Percentiles rank a stretch among this genome's conserved stretches.
Evolutionary conservation across 2,113 vertebrate species (phyloP).

Genomic region (Chiloscyllium plagiosum): DNA sequence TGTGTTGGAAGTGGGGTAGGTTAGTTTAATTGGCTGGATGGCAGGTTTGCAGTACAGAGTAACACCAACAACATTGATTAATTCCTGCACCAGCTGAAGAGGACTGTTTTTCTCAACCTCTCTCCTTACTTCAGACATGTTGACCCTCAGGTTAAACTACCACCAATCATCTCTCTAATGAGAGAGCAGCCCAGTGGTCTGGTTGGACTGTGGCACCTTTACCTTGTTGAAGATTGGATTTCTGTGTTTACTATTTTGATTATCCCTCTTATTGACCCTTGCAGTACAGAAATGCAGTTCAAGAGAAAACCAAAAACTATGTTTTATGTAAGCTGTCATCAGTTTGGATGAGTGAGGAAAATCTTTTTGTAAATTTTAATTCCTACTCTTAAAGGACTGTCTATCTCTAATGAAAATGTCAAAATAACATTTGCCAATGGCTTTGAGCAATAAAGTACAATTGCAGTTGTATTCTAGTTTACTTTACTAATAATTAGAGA

Average conservation of each 20-base stretch:
- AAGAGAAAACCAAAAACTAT: neutral
- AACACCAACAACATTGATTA: no score
- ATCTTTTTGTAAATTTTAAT: neutral
- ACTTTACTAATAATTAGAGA: neutral
- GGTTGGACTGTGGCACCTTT: no score
- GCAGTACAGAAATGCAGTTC: neutral
- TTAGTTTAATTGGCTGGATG: no score
- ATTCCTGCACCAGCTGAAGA: no score
- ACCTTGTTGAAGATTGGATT: neutral
- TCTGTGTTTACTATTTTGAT: neutral
- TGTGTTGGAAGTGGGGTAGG: neutral
- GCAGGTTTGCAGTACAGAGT: no score
- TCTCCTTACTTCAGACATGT: no score
- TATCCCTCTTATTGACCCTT: neutral
- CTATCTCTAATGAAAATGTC: no score
- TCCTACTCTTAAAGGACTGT: no score
- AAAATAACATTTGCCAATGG: neutral
- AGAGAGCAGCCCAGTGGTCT: no score
- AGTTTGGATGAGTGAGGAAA: neutral
- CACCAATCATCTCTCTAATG: no score
- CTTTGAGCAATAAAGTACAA: neutral
- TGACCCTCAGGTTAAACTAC: no score
- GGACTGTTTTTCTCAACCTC: no score
- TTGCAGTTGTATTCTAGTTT: neutral
- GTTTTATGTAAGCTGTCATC: neutral